Evolutionary conservation across 2,797 vertebrate species (phyloP), one percentile per base, ranked within the genome.

Genomic region (Alfaro cultratus): DNA sequence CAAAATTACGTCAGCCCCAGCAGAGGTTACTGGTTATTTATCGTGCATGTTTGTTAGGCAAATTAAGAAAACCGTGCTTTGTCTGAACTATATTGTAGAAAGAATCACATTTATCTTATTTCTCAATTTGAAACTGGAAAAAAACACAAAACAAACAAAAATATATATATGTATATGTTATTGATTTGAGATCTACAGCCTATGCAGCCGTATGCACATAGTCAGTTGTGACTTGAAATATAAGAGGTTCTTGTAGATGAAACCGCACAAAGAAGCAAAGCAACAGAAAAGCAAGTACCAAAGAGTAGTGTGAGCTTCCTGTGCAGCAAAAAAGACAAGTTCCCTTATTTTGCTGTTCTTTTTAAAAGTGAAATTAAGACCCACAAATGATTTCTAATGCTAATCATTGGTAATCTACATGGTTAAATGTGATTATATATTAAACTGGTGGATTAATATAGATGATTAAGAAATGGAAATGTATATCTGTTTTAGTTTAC

Each of bases 211-310:
- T 10, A 4, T 26, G 74, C 10, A 49, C 55, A 18, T 60, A 10
- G 53, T 43, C 12, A 26, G 13, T 11, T 51, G 49, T 53, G 6
- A 74, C 16, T 11, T 34, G 8, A 79, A 81, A 36, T 34, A 31
- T 76, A 73, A 29, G 73, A 83, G 74, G 53, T 53, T 26, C 5
- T 41, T 80, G 73, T 55, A 60, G 39, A n/a, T 60, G n/a, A 43
- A 80, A 80, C 45, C 41, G 74, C 39, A 85, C 45, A 73, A 51
- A 31, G 8, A 88, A 74, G 53, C 45, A 72, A 16, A 83, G 74
- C 15, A 55, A 82, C 34, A 87, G 36, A 23, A 73, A 88, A 88
- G 76, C 73, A 82, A 82, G 83, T 18, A 82, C 83, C 23, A 18
- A 74, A 82, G 36, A 70, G 76, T 29, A 64, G 26, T 60, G 29